Evolutionary conservation across 2,113 vertebrate species (phyloP), one percentile per base, ranked within the genome.

Genomic region (Bos indicus): DNA sequence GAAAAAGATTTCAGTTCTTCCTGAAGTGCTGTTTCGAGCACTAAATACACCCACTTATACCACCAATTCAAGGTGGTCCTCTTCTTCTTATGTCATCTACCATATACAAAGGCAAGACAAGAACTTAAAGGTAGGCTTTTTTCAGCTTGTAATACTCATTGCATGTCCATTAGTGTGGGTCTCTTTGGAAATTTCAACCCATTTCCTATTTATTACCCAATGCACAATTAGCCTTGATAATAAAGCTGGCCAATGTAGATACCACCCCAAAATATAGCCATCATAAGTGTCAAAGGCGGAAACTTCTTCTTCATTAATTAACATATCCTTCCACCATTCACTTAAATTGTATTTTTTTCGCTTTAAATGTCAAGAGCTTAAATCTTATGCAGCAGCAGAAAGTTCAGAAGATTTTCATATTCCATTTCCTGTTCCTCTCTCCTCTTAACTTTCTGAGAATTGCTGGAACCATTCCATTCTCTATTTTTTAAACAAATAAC

Each of bases 321-420:
- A 57, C 86, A 83, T 52, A 62, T 11, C 14, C 13, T 96, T 33
- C 40, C 19, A 54, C 74, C 51, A 88, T 87, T 88, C 54, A 74
- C 91, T 96, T 81, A 71, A 92, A 96, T 83, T 84, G 48, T 67
- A 48, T 43, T 96, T 95, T 85, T 95, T 85, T 1, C 40, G 0
- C 82, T 94, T 93, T 90, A 94, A 97, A 97, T 91, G 89, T 97
- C 94, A 98, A 97, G 91, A 94, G 56, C 88, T 71, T 97, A 78
- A 90, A 85, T 90, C 52, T 96, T 74, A 82, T 15, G 26, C 51
- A 84, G 57, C 51, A 94, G 60, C 59, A 95, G 57, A 64, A 96
- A 80, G 51, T 77, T 91, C 67, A 62, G 78, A 90, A 85, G 59
- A 96, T 74, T 95, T 96, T 81, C 30, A 83, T 23, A 60, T 91